A percentile compares a stretch with the other conserved stretches of the same genome.
Conservation (phyloP, 1,140 invertebrate species). For the Diorhabda elongata region DNA sequence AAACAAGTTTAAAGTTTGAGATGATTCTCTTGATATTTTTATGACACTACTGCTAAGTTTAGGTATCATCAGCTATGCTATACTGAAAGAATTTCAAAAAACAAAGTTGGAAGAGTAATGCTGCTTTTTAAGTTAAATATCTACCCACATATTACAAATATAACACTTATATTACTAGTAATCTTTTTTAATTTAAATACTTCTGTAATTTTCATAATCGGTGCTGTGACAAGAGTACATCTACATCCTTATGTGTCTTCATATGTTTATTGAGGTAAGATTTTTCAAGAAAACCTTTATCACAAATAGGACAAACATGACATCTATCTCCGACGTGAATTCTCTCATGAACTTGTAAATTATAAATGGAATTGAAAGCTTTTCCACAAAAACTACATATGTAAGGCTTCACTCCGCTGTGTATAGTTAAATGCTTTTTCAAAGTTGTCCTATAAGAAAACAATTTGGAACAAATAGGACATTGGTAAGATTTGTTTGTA, state of each 20-base stretch:
- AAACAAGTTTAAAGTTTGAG: too few relatives aligned
- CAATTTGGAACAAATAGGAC: slow-evolving; percentile 65
- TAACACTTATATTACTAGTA: too few relatives aligned
- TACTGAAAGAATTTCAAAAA: too few relatives aligned
- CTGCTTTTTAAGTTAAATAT: too few relatives aligned
- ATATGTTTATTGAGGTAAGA: slow-evolving; percentile 34
- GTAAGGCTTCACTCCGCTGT: slow-evolving; percentile 59
- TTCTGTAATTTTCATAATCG: too few relatives aligned
- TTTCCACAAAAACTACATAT: slow-evolving; percentile 63
- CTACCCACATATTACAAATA: too few relatives aligned
- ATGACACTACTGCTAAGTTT: too few relatives aligned
- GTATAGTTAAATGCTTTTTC: slow-evolving; percentile 59
- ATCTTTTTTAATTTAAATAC: too few relatives aligned
- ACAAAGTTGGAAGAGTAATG: too few relatives aligned
- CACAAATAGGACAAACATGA: slow-evolving; percentile 30
- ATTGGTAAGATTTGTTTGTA: slow-evolving; percentile 59
- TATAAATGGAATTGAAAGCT: slow-evolving; percentile 35
- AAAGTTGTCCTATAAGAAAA: slow-evolving; percentile 65
- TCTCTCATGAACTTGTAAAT: slow-evolving; percentile 35
- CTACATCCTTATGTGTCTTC: slow-evolving; percentile 33
- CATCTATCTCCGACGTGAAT: slow-evolving; percentile 33
- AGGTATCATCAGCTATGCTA: too few relatives aligned
- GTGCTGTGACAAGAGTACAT: not conserved
- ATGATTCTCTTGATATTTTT: too few relatives aligned
- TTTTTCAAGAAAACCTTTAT: slow-evolving; percentile 34